These are phyloP conservation scores for Cygnus atratus DNA, from an alignment of 2,113 vertebrate species.

Conservation along the genomic window DNA sequence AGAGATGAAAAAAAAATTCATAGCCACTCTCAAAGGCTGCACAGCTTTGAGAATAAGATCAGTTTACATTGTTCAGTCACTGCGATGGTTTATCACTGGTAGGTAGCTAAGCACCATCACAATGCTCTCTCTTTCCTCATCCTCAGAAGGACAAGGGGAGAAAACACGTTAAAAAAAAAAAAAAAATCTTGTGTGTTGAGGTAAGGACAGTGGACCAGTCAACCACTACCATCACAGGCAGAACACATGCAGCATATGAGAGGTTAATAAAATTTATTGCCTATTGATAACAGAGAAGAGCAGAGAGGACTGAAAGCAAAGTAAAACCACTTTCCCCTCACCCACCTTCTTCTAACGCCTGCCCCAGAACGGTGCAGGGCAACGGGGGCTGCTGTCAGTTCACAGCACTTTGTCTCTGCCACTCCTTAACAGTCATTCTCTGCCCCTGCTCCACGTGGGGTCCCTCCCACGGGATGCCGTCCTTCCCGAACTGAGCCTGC, in stretches of 20 bases:
- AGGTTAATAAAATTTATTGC: neutral
- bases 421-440: neutral
- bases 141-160: neutral
- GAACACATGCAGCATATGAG: neutral
- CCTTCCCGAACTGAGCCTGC: neutral
- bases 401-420: neutral
- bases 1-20: neutral
- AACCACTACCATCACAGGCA: neutral
- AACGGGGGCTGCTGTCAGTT: neutral
- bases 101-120: neutral
- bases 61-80: neutral
- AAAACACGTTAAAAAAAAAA: too few relatives aligned
- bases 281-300: neutral
- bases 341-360: neutral
- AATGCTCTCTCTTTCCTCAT: neutral
- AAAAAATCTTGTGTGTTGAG: too few relatives aligned
- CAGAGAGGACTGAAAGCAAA: neutral
- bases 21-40: neutral
- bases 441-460: neutral
- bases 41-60: neutral
- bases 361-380: neutral
- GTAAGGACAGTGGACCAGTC: neutral
- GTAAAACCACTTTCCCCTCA: neutral
- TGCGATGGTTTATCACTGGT: neutral
- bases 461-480: neutral